phyloP scores from a whole-genome alignment of 30 jellyfish, hydroid and myxozoan species.

The Mastigias papua region DNA sequence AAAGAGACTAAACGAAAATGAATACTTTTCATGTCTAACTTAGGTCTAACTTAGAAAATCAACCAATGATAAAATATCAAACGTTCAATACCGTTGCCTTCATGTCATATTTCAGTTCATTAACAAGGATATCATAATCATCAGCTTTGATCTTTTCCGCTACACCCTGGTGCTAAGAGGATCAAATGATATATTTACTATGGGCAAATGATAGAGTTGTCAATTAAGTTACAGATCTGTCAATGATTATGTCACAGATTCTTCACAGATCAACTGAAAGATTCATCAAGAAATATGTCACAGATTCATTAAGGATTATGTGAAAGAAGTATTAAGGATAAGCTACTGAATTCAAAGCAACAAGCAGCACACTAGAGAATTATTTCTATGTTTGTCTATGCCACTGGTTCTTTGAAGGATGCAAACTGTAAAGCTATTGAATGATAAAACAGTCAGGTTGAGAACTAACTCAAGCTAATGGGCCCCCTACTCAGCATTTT shows the following conservation, averaged over 20 bases:
- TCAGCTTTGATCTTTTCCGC: conserved; percentile 53
- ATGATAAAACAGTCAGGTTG: too few species aligned
- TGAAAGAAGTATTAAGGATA: too few species aligned
- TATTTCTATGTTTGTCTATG: too few species aligned
- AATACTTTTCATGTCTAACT: too few species aligned
- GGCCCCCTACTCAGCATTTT: too few species aligned
- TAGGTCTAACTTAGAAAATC: not conserved
- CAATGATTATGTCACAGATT: not conserved
- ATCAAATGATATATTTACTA: not conserved
- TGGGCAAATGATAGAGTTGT: not conserved
- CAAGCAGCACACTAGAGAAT: too few species aligned
- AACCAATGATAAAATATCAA: not conserved
- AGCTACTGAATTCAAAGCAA: too few species aligned
- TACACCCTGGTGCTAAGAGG: conserved; percentile 1
- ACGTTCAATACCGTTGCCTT: conserved; percentile 78
- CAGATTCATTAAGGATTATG: not conserved
- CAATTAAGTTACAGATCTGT: not conserved
- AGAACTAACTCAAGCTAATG: too few species aligned
- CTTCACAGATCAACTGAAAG: too few species aligned
- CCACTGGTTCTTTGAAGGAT: too few species aligned
- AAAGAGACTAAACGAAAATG: too few species aligned
- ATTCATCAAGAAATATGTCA: not conserved
- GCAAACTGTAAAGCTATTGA: too few species aligned
- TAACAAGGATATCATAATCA: conserved; percentile 94
- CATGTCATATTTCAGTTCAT: conserved; percentile 79